Base-by-base conservation (phyloP, 2,888 invertebrate species). In the Blera fallax region DNA sequence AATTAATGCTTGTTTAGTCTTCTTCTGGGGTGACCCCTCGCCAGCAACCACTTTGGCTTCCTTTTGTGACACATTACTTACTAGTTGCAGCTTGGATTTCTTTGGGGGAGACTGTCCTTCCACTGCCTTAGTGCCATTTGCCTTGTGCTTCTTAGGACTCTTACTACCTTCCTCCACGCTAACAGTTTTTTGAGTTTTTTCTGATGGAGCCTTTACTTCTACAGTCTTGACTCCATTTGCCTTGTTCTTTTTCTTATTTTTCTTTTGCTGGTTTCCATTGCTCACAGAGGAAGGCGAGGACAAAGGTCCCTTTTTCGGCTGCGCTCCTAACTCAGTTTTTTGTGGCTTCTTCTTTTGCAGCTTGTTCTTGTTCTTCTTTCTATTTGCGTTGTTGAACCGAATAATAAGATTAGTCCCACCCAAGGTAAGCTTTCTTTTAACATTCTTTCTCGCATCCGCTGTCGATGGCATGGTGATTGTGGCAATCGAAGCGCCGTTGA, bases 391-490 rank as follows among this genome's bases (percentile, higher is more conserved):
- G 67, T 91, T 89, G 32, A 89, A 91, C 3, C 89, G 89, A 24
- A 91, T 56, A 0, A 80, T 4, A 0, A 91, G 80, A 14, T 89
- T 79, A 27, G 85, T 89, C 10, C 89, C 90, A 8, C 87, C 88
- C 16, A 91, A 45, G 6, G 73, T 88, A 0, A 89, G 40, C 6
- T 89, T 83, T 11, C 89, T 76, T 24, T 89, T 90, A 0, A 89
- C 40, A 4, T 89, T 90, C 2, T 76, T 81, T 1, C 88, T 87
- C 0, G 91, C 91, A 34, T 90, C 91, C 37, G 80, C 64, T 0
- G 90, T 90, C 1, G 90, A 88, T 4, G 90, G 90, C 34, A 91
- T 60, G 2, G 91, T 91, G 0, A 91, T 84, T 3, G 89, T 88
- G 1, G 91, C 91, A 5, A 89, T 87, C 54, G 87, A 89, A 0